These are phyloP conservation scores for Diuraphis noxia DNA, from an alignment of 1,140 invertebrate species.

Conservation along the genomic window DNA sequence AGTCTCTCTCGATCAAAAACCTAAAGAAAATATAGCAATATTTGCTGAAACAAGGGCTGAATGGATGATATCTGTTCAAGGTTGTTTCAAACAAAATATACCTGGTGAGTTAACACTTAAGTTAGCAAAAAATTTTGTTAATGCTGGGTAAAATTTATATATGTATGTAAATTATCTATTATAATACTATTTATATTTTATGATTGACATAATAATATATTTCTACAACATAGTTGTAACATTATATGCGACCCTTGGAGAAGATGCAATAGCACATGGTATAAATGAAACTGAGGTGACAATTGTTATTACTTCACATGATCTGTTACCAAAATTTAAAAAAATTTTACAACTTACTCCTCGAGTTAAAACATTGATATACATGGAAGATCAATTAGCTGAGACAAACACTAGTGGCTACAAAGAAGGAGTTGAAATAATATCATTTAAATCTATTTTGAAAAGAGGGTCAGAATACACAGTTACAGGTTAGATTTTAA, in stretches of 20 bases:
- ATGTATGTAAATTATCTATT: not conserved
- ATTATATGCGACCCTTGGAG: slow-evolving; percentile 94
- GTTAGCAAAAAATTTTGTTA: not conserved
- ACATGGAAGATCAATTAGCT: slow-evolving; percentile 84
- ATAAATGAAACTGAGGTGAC: slow-evolving; percentile 95
- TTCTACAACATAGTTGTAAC: slow-evolving; percentile 77
- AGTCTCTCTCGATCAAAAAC: slow-evolving; percentile 68
- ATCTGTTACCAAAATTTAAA: slow-evolving; percentile 87
- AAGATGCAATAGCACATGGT: slow-evolving; percentile 92
- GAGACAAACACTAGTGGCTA: slow-evolving; percentile 70
- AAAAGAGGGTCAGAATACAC: slow-evolving; percentile 57
- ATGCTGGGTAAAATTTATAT: not conserved
- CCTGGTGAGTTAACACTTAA: slow-evolving; percentile 64
- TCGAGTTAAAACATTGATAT: slow-evolving; percentile 77
- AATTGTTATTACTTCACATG: slow-evolving; percentile 85
- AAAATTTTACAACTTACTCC: slow-evolving; percentile 72
- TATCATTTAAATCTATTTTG: slow-evolving; percentile 68
- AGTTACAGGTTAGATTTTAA: not conserved
- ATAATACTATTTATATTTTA: not conserved
- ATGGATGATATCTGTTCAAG: slow-evolving; percentile 94
- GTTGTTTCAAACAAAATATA: slow-evolving; percentile 90
- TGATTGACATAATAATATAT: not conserved
- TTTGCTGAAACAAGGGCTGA: slow-evolving; percentile 96
- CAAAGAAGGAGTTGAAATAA: slow-evolving; percentile 69
- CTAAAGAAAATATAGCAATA: slow-evolving; percentile 79